A percentile compares a stretch with the other conserved stretches of the same genome.
Evolutionary conservation across 2,797 vertebrate species (phyloP).

Genomic region (Coreius guichenoti): DNA sequence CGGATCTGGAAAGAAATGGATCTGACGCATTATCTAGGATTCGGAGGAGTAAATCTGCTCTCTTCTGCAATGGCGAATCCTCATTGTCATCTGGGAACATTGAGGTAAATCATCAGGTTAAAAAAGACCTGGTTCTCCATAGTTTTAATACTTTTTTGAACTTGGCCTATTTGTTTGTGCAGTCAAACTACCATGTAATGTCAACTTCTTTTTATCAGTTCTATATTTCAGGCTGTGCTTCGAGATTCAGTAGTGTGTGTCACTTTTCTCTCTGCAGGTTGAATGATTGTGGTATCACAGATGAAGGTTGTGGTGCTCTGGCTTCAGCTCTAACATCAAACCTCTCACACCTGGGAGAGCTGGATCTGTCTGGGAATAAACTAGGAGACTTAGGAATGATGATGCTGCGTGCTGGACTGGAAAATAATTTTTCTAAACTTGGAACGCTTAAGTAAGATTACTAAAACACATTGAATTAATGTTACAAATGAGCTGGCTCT

Average conservation of each 20-base stretch:
- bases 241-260: background rate
- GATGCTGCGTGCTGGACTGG: background rate
- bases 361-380: background rate
- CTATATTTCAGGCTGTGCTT: background rate
- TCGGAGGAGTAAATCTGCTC: background rate
- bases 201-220: background rate
- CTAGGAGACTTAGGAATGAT: background rate
- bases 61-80: background rate
- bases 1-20: background rate
- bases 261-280: background rate
- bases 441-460: background rate
- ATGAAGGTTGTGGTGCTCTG: too few relatives aligned
- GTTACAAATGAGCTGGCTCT: background rate
- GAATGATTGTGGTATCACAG: too few relatives aligned
- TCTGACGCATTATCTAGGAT: background rate
- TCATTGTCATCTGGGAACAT: background rate
- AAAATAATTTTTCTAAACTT: background rate
- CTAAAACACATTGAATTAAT: background rate
- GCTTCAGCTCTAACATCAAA: too few relatives aligned
- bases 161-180: too few relatives aligned
- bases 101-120: background rate
- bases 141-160: too few relatives aligned
- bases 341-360: too few relatives aligned
- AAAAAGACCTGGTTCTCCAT: too few relatives aligned
- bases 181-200: background rate